Percentiles rank a stretch among this genome's conserved stretches.
Conservation (phyloP, 2,888 invertebrate species). For the Arenicola marina region DNA sequence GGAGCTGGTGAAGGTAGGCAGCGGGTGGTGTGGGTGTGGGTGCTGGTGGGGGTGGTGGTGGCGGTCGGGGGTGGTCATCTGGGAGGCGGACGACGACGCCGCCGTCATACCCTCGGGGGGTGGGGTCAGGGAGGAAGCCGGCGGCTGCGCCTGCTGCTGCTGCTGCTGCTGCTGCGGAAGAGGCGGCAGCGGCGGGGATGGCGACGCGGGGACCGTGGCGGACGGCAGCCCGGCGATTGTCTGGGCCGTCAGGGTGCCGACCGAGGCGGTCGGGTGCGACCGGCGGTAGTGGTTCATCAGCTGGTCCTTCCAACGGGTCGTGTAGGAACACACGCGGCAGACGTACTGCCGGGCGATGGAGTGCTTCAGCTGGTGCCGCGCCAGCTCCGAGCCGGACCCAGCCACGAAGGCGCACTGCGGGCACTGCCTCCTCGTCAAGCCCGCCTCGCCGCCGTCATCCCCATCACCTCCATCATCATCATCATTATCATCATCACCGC, state of each 20-base stretch:
- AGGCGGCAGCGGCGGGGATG: no score
- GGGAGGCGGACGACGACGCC: background rate
- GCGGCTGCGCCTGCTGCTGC: background rate
- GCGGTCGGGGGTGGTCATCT: no score
- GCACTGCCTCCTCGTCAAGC: conserved; percentile 57
- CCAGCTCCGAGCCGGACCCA: conserved; percentile 57
- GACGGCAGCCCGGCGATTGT: background rate
- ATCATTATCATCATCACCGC: background rate
- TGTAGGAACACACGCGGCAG: conserved; percentile 57
- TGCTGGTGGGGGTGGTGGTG: no score
- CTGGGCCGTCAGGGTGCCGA: background rate
- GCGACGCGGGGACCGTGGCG: background rate
- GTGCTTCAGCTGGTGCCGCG: conserved; percentile 59
- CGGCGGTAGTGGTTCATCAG: conserved; percentile 58
- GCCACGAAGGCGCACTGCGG: conserved; percentile 58
- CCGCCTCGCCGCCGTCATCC: conserved; percentile 38
- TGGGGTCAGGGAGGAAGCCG: background rate
- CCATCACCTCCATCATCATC: conserved; percentile 22
- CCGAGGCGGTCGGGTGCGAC: conserved; percentile 36
- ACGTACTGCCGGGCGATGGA: conserved; percentile 55
- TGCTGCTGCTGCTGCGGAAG: no score
- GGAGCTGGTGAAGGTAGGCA: no score
- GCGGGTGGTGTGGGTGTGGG: conserved; percentile 2
- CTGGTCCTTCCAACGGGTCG: conserved; percentile 60
- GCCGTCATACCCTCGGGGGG: background rate